Evolutionary conservation across 1,140 invertebrate species (phyloP).

Genomic region (Drosophila bocki): DNA sequence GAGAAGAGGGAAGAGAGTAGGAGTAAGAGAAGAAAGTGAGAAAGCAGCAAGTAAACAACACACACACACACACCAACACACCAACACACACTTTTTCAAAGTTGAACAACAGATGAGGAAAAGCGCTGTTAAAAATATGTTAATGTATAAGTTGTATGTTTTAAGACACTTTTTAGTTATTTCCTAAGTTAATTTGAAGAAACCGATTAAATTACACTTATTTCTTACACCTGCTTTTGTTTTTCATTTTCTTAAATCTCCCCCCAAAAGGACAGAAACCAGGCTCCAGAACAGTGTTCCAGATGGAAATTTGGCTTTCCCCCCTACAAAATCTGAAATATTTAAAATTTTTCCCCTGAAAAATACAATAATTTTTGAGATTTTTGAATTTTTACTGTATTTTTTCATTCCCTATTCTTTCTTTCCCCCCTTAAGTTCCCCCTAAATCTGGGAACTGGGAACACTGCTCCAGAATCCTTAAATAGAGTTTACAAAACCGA

Average conservation of each 20-base stretch:
- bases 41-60: constrained; percentile 61
- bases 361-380: too few species aligned
- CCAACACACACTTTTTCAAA: constrained; percentile 60
- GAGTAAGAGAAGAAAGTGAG: constrained; percentile 27
- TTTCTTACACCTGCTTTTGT: constrained; percentile 60
- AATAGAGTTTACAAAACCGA: constrained; percentile 25
- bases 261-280: constrained; percentile 7
- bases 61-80: background rate
- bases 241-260: constrained; percentile 24
- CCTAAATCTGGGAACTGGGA: too few species aligned
- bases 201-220: constrained; percentile 80
- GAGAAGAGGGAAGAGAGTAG: background rate
- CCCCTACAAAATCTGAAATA: too few species aligned
- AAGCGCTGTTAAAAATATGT: constrained; percentile 74
- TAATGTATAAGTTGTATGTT: constrained; percentile 65
- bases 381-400: too few species aligned
- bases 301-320: too few species aligned
- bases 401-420: too few species aligned
- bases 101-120: constrained; percentile 63
- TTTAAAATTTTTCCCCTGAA: too few species aligned
- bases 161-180: constrained; percentile 83
- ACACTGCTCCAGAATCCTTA: background rate
- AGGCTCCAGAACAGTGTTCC: background rate
- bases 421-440: too few species aligned
- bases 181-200: constrained; percentile 80